A percentile compares a stretch with the other conserved stretches of the same genome.
Conservation (phyloP, 2,113 vertebrate species). For the Opisthocomus hoazin region DNA sequence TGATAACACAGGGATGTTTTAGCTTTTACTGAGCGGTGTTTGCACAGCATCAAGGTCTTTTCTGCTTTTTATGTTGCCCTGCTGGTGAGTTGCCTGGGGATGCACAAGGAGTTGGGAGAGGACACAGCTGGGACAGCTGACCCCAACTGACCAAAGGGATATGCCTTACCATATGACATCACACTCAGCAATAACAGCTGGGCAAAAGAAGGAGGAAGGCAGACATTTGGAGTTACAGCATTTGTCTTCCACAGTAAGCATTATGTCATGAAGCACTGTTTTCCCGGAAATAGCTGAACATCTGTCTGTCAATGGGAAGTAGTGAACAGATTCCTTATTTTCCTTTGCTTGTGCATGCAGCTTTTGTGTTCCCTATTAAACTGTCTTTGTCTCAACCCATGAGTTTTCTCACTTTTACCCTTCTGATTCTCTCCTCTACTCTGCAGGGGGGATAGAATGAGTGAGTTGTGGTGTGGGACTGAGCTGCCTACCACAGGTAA, state of each 20-base stretch:
- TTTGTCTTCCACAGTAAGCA: background rate
- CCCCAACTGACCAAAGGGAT: background rate
- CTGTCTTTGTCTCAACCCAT: background rate
- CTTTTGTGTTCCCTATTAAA: background rate
- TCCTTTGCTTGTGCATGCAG: background rate
- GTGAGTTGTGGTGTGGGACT: rapidly evolving
- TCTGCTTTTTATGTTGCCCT: background rate
- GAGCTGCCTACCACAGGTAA: background rate
- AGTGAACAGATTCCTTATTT: background rate
- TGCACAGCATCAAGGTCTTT: background rate
- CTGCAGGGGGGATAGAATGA: background rate
- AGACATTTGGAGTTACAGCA: rapidly evolving
- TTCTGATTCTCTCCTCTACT: background rate
- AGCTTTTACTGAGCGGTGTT: background rate
- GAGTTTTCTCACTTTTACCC: background rate
- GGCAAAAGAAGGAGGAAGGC: too few relatives aligned
- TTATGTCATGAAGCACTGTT: rapidly evolving
- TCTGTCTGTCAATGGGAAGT: background rate
- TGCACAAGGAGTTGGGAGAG: background rate
- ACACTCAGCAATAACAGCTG: background rate
- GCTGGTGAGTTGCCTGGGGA: background rate
- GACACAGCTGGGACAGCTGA: background rate
- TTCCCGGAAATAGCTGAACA: background rate
- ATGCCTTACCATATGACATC: rapidly evolving
- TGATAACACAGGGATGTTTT: background rate